phyloP scores from a whole-genome alignment of 2,888 invertebrate genomes.

The Cremastobaeus sp. region DNA sequence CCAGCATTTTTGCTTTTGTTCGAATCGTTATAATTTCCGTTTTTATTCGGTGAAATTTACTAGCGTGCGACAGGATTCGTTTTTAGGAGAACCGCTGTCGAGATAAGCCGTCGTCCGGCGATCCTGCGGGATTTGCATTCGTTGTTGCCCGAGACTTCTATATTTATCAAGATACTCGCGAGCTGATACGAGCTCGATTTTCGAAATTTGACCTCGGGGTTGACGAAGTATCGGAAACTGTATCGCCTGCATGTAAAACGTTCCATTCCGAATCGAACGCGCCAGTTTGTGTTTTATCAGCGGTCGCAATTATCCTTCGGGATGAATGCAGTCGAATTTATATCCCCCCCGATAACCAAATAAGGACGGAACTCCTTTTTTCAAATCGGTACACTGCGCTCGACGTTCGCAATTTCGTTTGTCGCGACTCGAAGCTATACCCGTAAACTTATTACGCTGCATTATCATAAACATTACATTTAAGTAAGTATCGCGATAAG shows the following conservation, averaged over 20 bases:
- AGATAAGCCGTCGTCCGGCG: slow-evolving; percentile 65
- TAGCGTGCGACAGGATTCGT: slow-evolving; percentile 66
- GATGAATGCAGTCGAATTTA: too few relatives aligned
- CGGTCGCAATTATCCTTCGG: too few relatives aligned
- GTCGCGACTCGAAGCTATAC: slow-evolving; percentile 41
- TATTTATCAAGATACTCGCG: slow-evolving; percentile 36
- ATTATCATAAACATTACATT: slow-evolving; percentile 51
- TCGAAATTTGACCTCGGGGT: too few relatives aligned
- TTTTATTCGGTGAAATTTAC: slow-evolving; percentile 33
- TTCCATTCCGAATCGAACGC: too few relatives aligned
- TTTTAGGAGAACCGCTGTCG: slow-evolving; percentile 66
- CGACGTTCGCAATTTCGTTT: too few relatives aligned
- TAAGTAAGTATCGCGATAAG: slow-evolving; percentile 40
- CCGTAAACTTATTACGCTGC: slow-evolving; percentile 49
- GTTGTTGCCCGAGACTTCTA: slow-evolving; percentile 46
- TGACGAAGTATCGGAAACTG: too few relatives aligned
- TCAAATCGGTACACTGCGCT: slow-evolving; percentile 26
- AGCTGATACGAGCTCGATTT: slow-evolving; percentile 36
- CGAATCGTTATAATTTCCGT: slow-evolving; percentile 51
- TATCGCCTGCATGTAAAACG: too few relatives aligned
- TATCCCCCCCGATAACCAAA: slow-evolving; percentile 22
- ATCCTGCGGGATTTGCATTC: slow-evolving; percentile 66
- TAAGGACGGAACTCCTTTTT: slow-evolving; percentile 15
- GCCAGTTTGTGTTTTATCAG: too few relatives aligned
- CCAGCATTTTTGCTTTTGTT: slow-evolving; percentile 51